Percentiles rank a stretch among this genome's conserved stretches.
Evolutionary conservation across 2,797 vertebrate genomes (phyloP).

Genomic region (Clamator glandarius): DNA sequence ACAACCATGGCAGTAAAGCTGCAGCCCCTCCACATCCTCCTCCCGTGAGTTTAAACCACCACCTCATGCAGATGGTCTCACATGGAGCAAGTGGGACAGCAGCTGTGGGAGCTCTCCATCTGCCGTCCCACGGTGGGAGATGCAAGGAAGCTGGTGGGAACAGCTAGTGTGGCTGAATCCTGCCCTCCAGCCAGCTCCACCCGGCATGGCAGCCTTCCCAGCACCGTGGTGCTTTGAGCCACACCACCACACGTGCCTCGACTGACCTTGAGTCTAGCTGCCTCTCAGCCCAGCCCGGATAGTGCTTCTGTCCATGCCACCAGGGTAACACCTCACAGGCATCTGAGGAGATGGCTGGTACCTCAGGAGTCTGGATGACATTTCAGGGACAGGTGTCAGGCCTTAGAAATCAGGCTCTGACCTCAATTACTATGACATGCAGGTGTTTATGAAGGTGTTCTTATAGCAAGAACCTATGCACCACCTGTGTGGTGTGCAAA

Average conservation of each 20-base stretch:
- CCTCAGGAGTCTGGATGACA: not conserved
- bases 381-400: not conserved
- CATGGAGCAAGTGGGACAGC: not conserved
- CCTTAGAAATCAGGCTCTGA: not conserved
- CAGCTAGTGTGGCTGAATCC: not conserved
- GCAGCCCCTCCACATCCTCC: not conserved
- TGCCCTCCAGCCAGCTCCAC: not conserved
- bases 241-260: rapidly evolving
- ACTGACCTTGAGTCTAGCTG: not conserved
- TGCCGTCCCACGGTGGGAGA: not conserved
- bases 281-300: not conserved
- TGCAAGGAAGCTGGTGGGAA: not conserved
- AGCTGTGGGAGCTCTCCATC: not conserved
- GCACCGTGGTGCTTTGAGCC: rapidly evolving
- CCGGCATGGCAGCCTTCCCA: rapidly evolving
- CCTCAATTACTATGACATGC: not conserved
- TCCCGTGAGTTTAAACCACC: not conserved
- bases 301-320: not conserved
- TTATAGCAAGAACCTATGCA: not conserved
- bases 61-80: rapidly evolving
- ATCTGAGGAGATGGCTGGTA: not conserved
- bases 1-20: not conserved
- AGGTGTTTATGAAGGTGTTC: not conserved
- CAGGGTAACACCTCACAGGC: not conserved
- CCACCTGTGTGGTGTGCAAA: not conserved